Base-by-base conservation (phyloP, 2,888 invertebrate species). In the Cartodere bifasciata region DNA sequence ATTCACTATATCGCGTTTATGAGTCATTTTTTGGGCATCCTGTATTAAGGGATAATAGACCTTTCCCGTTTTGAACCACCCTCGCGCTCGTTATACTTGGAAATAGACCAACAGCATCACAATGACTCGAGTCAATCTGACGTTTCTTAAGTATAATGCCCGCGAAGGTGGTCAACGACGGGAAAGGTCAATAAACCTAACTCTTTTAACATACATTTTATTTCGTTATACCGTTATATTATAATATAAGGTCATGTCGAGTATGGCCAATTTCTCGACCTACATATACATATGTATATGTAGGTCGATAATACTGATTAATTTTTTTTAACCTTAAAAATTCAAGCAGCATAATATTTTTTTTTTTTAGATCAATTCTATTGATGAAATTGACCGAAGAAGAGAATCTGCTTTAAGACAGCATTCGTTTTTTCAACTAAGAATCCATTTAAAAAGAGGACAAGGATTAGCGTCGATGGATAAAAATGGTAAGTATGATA, bases 381-480 rank as follows among this genome's bases (percentile, higher is more conserved):
- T 68, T 39, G 82, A 85, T 53, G 85, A 85, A 61, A 64, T 68
- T 34, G 68, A 71, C 41, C 70, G 73, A 42, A 63, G 72, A 38
- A 68, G 81, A 43, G 85, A 85, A 58, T 69, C 78, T 39, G 74
- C 74, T 29, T 63, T 87, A 36, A 70, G 85, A 40, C 83, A 88
- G 55, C 81, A 85, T 65, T 78, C 90, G 30, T 94, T 92, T 67
- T 92, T 87, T 65, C 85, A 90, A 60, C 70, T 95, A 42, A 79
- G 88, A 45, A 69, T 94, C 46, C 84, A 90, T 63, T 69, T 95
- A 41, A 81, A 83, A 52, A 72, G 83, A 52, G 94, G 94, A 41
- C 75, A 75, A 52, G 86, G 88, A 58, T 69, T 95, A 52, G 78
- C 88, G 34, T 85, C 92, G 36, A 86, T 88, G 77, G 94, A 95